phyloP scores from a whole-genome alignment of 2,888 invertebrate species.

The Melolontha melolontha region DNA sequence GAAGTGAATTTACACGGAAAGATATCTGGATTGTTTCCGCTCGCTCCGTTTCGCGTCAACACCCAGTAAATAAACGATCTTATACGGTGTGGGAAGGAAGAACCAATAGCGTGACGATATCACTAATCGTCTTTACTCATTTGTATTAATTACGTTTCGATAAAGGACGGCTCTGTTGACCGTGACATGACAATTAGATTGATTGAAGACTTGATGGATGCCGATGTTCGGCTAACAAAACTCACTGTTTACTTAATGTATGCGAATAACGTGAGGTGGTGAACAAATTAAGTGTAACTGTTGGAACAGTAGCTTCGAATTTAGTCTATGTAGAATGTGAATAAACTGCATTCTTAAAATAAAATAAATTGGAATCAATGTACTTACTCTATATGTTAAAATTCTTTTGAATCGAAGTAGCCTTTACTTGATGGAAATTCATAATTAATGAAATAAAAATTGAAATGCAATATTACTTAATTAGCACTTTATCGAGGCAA shows the following conservation, averaged over 20 bases:
- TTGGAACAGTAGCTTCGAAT: background rate
- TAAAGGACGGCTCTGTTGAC: constrained; percentile 4
- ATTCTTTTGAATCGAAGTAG: no score
- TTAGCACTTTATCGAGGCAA: no score
- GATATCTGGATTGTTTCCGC: background rate
- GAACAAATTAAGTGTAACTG: background rate
- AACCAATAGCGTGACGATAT: constrained; percentile 3
- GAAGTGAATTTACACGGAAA: no score
- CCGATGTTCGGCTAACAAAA: background rate
- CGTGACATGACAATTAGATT: constrained; percentile 13
- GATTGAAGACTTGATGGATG: background rate
- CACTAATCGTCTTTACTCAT: constrained; percentile 2
- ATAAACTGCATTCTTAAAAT: no score
- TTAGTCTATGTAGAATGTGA: no score
- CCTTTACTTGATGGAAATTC: no score
- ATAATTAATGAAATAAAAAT: no score
- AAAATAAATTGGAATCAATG: no score
- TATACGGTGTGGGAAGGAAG: background rate
- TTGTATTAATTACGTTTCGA: constrained; percentile 15
- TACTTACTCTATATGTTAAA: no score
- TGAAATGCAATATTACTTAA: no score
- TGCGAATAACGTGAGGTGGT: background rate
- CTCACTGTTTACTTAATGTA: constrained; percentile 5
- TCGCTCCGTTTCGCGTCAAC: constrained; percentile 9
- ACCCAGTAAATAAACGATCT: background rate